Conservation (phyloP, 2,797 vertebrate species). For the Malurus splendens region DNA sequence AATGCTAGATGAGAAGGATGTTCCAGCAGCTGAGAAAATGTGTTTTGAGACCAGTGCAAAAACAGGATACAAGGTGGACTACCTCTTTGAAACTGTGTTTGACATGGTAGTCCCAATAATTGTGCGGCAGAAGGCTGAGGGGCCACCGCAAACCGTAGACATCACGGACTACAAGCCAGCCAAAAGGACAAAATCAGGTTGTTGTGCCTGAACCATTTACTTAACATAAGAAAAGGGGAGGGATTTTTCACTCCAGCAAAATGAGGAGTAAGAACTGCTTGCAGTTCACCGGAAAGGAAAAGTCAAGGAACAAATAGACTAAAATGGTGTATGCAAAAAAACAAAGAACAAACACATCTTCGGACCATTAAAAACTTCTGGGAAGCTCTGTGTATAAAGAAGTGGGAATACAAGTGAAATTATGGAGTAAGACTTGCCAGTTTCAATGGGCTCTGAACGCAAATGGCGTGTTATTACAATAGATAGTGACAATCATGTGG, state of each 20-base stretch:
- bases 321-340: not conserved
- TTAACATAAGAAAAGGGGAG: not conserved
- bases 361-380: not conserved
- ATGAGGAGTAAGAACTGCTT: not conserved
- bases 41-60: slow-evolving; percentile 98
- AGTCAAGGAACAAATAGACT: not conserved
- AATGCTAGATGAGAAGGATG: slow-evolving; percentile 82
- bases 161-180: slow-evolving; percentile 72
- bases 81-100: slow-evolving; percentile 89
- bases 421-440: not conserved
- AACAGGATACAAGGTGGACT: slow-evolving; percentile 89
- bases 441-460: not conserved
- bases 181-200: slow-evolving; percentile 67
- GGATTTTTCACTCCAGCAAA: not conserved
- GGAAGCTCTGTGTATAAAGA: not conserved
- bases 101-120: slow-evolving; percentile 88
- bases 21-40: slow-evolving; percentile 86
- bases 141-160: slow-evolving; percentile 79
- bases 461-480: not conserved
- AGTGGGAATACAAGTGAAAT: not conserved
- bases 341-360: not conserved
- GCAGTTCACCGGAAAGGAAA: not conserved
- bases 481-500: not conserved
- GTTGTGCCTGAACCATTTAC: slow-evolving; percentile 65
- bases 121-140: slow-evolving; percentile 79